These are phyloP conservation scores for Temnopleurus reevesii DNA, from an alignment of 53 echinoderm and acorn worm species.

Conservation along the genomic window DNA sequence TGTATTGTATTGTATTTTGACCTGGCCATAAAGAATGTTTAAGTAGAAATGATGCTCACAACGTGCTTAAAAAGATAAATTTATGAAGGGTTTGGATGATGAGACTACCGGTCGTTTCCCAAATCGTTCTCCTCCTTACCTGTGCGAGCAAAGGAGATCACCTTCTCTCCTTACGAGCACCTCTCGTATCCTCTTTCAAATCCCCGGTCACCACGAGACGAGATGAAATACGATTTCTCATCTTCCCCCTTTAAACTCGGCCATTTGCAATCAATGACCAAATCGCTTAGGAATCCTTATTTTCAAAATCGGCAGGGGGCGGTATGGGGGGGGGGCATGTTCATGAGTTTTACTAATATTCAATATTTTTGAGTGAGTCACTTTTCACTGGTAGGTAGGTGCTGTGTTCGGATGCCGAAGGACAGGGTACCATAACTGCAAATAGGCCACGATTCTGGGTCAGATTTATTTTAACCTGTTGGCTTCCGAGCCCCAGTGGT, in stretches of 20 bases:
- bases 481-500: too few relatives aligned
- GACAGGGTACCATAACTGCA: not conserved
- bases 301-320: too few relatives aligned
- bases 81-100: not conserved
- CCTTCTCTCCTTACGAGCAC: slow-evolving; percentile 6
- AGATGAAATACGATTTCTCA: slow-evolving; percentile 56
- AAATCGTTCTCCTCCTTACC: slow-evolving; percentile 32
- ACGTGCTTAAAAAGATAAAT: too few relatives aligned
- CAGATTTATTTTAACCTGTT: not conserved
- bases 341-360: too few relatives aligned
- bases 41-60: too few relatives aligned
- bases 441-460: slow-evolving; percentile 14
- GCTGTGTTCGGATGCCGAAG: not conserved
- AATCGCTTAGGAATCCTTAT: slow-evolving; percentile 34
- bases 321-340: too few relatives aligned
- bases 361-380: too few relatives aligned
- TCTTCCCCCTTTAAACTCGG: slow-evolving; percentile 17
- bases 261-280: slow-evolving; percentile 58
- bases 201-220: slow-evolving; percentile 48
- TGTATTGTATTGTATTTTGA: too few relatives aligned
- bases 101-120: slow-evolving; percentile 13
- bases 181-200: slow-evolving; percentile 45
- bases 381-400: not conserved
- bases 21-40: too few relatives aligned
- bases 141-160: slow-evolving; percentile 31